Base-by-base conservation (phyloP, 2,797 vertebrate species). In the Diglossa cyanea region DNA sequence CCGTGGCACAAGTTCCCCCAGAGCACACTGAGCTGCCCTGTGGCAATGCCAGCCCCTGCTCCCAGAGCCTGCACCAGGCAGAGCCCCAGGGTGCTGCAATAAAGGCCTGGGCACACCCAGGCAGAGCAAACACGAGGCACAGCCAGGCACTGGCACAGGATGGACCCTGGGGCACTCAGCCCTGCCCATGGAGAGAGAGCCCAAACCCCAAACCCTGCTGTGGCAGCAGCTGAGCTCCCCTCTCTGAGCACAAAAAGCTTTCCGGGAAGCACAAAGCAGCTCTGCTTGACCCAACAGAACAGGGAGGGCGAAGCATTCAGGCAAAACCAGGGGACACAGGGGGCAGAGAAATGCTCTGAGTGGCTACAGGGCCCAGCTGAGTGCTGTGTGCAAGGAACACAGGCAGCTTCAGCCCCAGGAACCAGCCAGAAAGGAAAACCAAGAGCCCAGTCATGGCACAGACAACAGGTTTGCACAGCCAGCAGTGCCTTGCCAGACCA, bases 1-100 rank as follows among this genome's bases (percentile, higher is more conserved):
- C 25, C 6, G 0, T 0, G 0, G 40, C 2, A 7, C 53, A 17
- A 58, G 9, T 3, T 28, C 13, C 28, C 37, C 26, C 14, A 30
- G 40, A 45, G 13, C 55, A 31, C 61, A 13, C 1, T 7, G 71
- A 17, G 7, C 28, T 11, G 20, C 18, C 50, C 61, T 20, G 0
- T 0, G 1, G 45, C 6, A 47, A 3, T 58, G 30, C 19, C 73
- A 50, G 7, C 4, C 55, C 51, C 76, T 45, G 51, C 33, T 10
- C 21, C 66, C 86, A 40, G 12, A 5, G 21, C 33, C 78, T 45
- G 85, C 20, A 39, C 13, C 61, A 68, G 75, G 77, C 68, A 54
- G 39, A 71, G 88, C 86, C 60, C 88, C 19, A 15, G 0, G 0
- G 50, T 1, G 12, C 58, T 11, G 70, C 65, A 53, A 4, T 47